Conservation (phyloP, 2,113 vertebrate species). For the Myiozetetes cayanensis region DNA sequence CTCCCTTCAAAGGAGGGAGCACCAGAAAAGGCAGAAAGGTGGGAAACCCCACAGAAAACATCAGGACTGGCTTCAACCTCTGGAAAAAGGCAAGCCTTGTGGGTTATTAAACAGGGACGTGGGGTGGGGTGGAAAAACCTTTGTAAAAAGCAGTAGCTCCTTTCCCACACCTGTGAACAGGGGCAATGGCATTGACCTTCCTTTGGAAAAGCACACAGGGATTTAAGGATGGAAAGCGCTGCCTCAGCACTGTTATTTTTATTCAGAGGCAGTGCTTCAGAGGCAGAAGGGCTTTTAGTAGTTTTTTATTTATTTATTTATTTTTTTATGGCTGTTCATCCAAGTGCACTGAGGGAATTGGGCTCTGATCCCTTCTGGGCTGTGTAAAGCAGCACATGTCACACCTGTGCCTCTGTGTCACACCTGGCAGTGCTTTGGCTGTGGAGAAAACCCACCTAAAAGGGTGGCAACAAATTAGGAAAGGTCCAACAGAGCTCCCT, state of each 20-base stretch:
- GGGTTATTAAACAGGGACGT: neutral
- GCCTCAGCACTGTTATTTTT: conserved; percentile 35
- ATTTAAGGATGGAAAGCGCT: conserved; percentile 15
- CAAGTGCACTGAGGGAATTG: neutral
- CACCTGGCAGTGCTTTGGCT: neutral
- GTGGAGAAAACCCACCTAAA: neutral
- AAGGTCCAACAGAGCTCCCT: neutral
- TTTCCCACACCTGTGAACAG: neutral
- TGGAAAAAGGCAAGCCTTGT: neutral
- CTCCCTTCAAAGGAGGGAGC: neutral
- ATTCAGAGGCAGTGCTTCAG: neutral
- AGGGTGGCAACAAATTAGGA: neutral
- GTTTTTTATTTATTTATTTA: neutral
- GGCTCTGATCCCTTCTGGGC: neutral
- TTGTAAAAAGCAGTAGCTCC: neutral
- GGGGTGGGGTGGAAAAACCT: neutral
- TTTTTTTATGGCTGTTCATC: neutral
- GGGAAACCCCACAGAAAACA: neutral
- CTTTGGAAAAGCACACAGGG: neutral
- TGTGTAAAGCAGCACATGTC: neutral
- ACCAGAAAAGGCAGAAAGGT: neutral
- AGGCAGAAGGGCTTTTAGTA: neutral
- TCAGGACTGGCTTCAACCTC: neutral
- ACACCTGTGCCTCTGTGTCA: neutral
- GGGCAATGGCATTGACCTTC: neutral